A percentile compares a stretch with the other conserved stretches of the same genome.
Conservation (phyloP, 2,888 invertebrate genomes). For the Ophion slaviceki region DNA sequence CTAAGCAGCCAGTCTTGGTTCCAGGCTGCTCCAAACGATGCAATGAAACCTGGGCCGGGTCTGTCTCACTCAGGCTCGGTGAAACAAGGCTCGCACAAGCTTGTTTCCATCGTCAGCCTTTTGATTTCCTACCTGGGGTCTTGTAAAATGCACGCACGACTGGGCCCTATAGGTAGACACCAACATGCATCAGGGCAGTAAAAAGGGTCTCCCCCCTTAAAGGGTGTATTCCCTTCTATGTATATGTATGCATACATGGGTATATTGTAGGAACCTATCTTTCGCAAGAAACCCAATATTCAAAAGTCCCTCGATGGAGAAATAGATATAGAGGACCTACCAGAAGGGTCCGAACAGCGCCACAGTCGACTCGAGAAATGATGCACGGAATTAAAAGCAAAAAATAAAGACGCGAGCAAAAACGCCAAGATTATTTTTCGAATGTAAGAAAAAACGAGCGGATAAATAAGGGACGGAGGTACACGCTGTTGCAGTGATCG, state of each 20-base stretch:
- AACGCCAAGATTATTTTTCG: no score
- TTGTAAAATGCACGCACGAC: slow-evolving; percentile 77
- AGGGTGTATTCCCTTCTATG: slow-evolving; percentile 48
- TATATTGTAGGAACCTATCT: slow-evolving; percentile 52
- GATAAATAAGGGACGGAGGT: not conserved
- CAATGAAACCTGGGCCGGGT: no score
- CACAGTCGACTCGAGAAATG: slow-evolving; percentile 14
- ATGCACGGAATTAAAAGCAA: slow-evolving; percentile 26
- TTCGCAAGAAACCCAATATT: slow-evolving; percentile 77
- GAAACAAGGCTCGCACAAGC: no score
- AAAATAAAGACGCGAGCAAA: slow-evolving; percentile 7
- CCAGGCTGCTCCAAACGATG: no score
- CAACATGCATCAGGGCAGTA: not conserved
- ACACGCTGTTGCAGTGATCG: not conserved
- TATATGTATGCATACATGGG: not conserved
- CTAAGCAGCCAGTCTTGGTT: no score
- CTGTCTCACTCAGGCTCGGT: no score
- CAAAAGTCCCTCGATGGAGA: slow-evolving; percentile 68
- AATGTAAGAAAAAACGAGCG: not conserved
- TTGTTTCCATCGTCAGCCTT: no score
- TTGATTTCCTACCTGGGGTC: no score
- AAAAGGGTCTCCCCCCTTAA: slow-evolving; percentile 5
- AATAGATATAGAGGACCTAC: slow-evolving; percentile 62
- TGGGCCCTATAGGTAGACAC: slow-evolving; percentile 63
- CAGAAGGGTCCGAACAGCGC: slow-evolving; percentile 37